Evolutionary conservation across 92 coral and sea anemone species (phyloP), one percentile per base, ranked within the genome.

Genomic region (Heteractis magnifica): DNA sequence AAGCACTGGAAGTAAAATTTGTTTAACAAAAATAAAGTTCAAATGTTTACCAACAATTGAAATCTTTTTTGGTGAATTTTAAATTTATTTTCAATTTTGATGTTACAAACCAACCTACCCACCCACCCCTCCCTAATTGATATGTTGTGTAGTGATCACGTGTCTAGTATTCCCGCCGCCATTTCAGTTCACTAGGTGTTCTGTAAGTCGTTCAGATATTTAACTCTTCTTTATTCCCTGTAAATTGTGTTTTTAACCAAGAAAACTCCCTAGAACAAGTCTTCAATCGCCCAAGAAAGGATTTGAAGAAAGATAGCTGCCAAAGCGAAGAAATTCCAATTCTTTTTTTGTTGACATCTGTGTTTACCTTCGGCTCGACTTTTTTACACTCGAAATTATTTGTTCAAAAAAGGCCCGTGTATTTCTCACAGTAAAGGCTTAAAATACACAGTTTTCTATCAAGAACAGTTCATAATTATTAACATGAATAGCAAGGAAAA

Each of bases 141-240:
- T 55, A 16, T 19, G 11, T 9, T 26, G 8, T 68, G 77, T 44
- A 14, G 8, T 82, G 9, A 21, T 82, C 85, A 82, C 85, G 85
- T 82, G 77, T 60, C 21, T 60, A 1, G 10, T 62, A 12, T 14
- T 82, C 51, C 71, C 71, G 76, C 83, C 83, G 76, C 83, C 83
- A 80, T 80, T 80, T 65, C 19, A 74, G 53, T 64, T 64, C 83
- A 44, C 75, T 64, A 65, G 50, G 7, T 21, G 70, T 79, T 65
- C 83, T 80, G 83, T 64, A 80, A 80, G 83, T 80, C 14, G 1
- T 18, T 62, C 70, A n/a, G 20, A 20, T 34, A 18, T 62, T 62
- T 2, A 23, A 4, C 10, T 6, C 26, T 20, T 62, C 20, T 18
- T 62, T 62, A 18, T 62, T 62, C 70, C 10, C 70, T n/a, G 18